Conservation (phyloP, 2,797 vertebrate genomes). For the Syndactyla subalaris region DNA sequence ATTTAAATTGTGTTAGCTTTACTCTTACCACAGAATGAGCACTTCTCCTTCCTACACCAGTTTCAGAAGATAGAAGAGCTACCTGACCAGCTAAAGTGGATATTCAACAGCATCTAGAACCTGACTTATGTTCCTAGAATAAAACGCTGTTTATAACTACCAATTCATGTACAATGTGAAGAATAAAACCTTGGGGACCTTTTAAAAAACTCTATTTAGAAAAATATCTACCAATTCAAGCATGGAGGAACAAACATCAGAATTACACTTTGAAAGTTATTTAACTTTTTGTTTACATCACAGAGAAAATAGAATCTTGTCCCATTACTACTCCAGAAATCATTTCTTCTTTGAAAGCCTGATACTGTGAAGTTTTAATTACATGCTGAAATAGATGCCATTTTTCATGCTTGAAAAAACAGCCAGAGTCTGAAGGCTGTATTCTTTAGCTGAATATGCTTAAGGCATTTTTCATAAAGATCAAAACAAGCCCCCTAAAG, state of each 20-base stretch:
- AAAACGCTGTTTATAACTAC: neutral
- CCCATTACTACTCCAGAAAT: neutral
- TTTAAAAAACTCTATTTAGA: neutral
- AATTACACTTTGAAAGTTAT: neutral
- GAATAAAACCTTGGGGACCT: neutral
- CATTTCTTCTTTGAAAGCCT: neutral
- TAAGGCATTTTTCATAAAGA: neutral
- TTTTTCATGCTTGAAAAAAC: neutral
- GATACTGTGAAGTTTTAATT: neutral
- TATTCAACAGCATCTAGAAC: neutral
- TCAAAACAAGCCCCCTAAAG: neutral
- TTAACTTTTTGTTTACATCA: neutral
- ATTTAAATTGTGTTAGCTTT: neutral
- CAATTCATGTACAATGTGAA: accelerated
- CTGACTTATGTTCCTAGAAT: neutral
- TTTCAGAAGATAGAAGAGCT: neutral
- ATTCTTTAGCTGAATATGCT: neutral
- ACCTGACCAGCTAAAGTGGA: neutral
- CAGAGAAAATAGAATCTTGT: neutral
- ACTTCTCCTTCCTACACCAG: neutral
- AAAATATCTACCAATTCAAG: neutral
- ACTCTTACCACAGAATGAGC: neutral
- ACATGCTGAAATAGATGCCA: neutral
- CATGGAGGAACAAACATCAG: neutral
- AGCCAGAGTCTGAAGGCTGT: neutral